Evolutionary conservation across 1,140 invertebrate species (phyloP).

Genomic region (Onthophagus taurus): DNA sequence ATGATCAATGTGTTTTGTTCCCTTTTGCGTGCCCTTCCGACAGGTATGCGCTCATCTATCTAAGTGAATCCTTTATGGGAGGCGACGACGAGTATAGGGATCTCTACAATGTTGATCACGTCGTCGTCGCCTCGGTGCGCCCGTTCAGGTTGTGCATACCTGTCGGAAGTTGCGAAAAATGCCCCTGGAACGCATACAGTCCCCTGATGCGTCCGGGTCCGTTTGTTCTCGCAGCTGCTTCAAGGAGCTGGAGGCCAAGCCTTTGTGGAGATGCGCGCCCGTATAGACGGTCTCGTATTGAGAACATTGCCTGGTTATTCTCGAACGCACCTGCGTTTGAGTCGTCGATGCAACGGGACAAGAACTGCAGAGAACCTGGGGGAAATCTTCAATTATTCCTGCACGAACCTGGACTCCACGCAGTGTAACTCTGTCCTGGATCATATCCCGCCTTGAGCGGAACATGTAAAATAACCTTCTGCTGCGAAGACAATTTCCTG

Average conservation of each 20-base stretch:
- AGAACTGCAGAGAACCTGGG: constrained; percentile 43
- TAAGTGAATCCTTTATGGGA: no score
- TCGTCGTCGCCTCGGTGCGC: no score
- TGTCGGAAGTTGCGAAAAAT: constrained; percentile 93
- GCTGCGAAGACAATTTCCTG: no score
- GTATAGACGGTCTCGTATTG: constrained; percentile 85
- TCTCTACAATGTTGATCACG: no score
- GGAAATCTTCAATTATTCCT: constrained; percentile 4
- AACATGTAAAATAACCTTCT: no score
- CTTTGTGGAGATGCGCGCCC: constrained; percentile 44
- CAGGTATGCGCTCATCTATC: not conserved
- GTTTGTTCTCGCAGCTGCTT: constrained; percentile 57
- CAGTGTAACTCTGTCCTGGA: no score
- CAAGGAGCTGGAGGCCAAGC: constrained; percentile 64
- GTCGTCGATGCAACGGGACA: constrained; percentile 57
- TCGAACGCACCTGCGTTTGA: constrained; percentile 54
- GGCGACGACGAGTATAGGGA: no score
- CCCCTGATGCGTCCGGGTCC: constrained; percentile 89
- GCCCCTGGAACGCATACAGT: constrained; percentile 91
- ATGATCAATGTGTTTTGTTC: no score
- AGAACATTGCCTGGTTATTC: constrained; percentile 85
- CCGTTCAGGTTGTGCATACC: no score
- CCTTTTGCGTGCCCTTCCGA: not conserved
- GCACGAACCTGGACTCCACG: no score
- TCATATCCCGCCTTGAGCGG: no score